These are phyloP conservation scores for Zapornia atra DNA, from an alignment of 2,113 vertebrate species.

Conservation along the genomic window DNA sequence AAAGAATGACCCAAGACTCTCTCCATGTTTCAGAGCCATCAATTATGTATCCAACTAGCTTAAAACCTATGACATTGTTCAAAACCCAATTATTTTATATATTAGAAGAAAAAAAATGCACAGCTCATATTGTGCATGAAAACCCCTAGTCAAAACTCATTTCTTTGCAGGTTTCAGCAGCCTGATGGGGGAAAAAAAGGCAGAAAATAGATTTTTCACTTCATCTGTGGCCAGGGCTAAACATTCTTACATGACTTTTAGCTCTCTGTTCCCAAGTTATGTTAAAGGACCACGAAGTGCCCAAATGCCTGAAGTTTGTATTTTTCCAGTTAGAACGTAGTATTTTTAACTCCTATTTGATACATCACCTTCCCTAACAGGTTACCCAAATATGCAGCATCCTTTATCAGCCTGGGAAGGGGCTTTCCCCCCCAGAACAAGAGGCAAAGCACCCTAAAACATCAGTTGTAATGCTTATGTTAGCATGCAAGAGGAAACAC, in stretches of 20 bases:
- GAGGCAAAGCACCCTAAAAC: background rate
- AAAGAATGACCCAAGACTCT: background rate
- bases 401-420: background rate
- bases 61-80: background rate
- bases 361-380: background rate
- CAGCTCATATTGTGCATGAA: background rate
- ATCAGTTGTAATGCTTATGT: rapidly evolving
- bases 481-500: background rate
- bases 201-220: background rate
- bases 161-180: background rate
- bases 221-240: background rate
- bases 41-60: background rate
- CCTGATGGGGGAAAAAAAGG: background rate
- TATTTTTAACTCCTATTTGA: background rate
- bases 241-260: background rate
- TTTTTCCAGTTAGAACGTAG: background rate
- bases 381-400: rapidly evolving
- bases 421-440: background rate
- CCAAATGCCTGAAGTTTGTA: background rate
- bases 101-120: background rate
- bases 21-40: background rate
- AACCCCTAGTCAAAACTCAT: background rate
- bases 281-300: background rate
- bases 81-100: background rate
- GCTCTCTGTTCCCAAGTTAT: background rate